These are phyloP conservation scores for Trissonchulus latispiculum DNA, from an alignment of 2,888 invertebrate genomes.

Conservation along the genomic window DNA sequence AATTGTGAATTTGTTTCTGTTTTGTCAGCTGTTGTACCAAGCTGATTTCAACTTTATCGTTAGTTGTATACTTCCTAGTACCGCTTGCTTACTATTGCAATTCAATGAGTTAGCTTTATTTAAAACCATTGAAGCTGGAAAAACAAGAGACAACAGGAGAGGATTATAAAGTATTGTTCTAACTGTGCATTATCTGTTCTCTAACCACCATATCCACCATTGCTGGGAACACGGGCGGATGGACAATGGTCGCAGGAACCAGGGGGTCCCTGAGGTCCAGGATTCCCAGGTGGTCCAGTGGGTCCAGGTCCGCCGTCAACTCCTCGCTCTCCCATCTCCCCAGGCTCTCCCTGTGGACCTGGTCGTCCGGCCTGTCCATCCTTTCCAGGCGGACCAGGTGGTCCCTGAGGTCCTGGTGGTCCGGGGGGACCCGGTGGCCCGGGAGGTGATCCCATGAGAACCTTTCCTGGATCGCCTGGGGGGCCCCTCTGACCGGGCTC, in stretches of 20 bases:
- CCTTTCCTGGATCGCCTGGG: conserved; percentile 32
- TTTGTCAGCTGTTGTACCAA: too few relatives aligned
- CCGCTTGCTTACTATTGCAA: too few relatives aligned
- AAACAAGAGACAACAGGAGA: too few relatives aligned
- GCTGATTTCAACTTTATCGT: too few relatives aligned
- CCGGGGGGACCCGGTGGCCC: conserved; percentile 24
- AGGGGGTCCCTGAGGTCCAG: conserved; percentile 30
- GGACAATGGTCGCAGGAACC: conserved; percentile 42
- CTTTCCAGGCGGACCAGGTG: conserved; percentile 9
- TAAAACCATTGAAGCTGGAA: too few relatives aligned
- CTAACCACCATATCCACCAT: conserved; percentile 19
- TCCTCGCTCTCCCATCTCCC: conserved; percentile 35
- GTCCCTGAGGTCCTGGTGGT: conserved; percentile 33
- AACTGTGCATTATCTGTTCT: too few relatives aligned
- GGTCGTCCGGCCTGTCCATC: conserved; percentile 25
- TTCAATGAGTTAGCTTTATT: too few relatives aligned
- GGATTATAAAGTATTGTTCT: too few relatives aligned
- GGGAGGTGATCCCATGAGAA: conserved; percentile 34
- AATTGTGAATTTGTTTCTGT: too few relatives aligned
- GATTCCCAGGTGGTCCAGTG: conserved; percentile 24
- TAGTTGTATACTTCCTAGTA: too few relatives aligned
- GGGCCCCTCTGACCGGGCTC: conserved; percentile 31
- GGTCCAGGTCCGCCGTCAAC: conserved; percentile 33
- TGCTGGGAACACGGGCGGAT: conserved; percentile 16
- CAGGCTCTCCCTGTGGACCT: conserved; percentile 33